Conservation (phyloP, 2,888 invertebrate genomes). For the Drosophila lutescens region DNA sequence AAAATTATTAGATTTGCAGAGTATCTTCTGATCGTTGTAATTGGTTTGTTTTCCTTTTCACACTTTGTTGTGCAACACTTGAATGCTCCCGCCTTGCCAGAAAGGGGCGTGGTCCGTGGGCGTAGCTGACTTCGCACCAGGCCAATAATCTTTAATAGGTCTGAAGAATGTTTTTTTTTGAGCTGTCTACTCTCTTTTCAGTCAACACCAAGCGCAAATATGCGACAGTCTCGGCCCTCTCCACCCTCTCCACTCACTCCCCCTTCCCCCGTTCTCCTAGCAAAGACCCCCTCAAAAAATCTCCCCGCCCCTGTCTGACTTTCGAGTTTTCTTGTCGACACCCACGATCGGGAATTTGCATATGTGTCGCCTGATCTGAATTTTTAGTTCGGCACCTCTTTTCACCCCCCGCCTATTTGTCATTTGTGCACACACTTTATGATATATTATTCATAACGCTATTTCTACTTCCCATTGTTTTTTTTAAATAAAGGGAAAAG, state of each 20-base stretch:
- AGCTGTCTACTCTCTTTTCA: conserved; percentile 30
- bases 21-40: not conserved
- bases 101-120: conserved; percentile 55
- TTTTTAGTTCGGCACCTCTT: conserved; percentile 3
- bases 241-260: conserved; percentile 9
- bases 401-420: conserved; percentile 16
- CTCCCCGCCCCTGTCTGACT: not conserved
- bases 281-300: not conserved
- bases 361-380: conserved; percentile 26
- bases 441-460: conserved; percentile 16
- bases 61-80: conserved; percentile 48
- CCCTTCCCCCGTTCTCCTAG: not conserved
- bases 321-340: conserved; percentile 18
- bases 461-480: not conserved
- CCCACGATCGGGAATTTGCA: conserved; percentile 30
- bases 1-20: not conserved
- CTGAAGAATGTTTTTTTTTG: conserved; percentile 33
- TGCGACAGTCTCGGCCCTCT: conserved; percentile 11
- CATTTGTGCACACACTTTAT: conserved; percentile 26
- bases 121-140: conserved; percentile 54
- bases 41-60: not conserved
- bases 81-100: conserved; percentile 22
- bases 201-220: conserved; percentile 29
- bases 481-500: not conserved
- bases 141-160: conserved; percentile 67